Base-by-base conservation (phyloP, 2,888 invertebrate genomes). In the Drosophila pegasa region DNA sequence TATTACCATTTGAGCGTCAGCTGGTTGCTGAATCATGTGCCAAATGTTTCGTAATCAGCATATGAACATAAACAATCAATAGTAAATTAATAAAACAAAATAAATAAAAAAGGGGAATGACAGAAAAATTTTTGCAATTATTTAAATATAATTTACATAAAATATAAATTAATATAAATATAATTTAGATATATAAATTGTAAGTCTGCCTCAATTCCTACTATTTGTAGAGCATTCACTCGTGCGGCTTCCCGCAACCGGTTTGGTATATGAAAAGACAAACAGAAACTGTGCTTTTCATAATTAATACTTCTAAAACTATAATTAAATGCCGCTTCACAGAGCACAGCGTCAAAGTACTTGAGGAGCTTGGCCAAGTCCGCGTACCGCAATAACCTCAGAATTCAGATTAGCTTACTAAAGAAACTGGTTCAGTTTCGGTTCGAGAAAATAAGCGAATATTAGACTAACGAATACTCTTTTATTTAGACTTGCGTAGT, bases 211-310 rank as follows among this genome's bases (percentile, higher is more conserved):
- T 47, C 16, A 14, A 20, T 1, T 10, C n/a, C 16, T 2, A 25
- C 25, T 16, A 7, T 18, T 29, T 55, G 22, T 31, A 37, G 25
- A 37, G 55, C 41, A 38, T 22, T 58, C 61, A 78, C 43, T 84
- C 35, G 47, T 81, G 57, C 37, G 82, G 85, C 80, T 82, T 81
- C 86, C 25, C 6, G 29, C 20, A 70, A 74, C 80, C 51, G 68
- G 82, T 71, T 72, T 65, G 2, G 1, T 16, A 48, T 20, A 31
- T 59, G 14, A 41, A 20, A 18, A 6, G 43, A 37, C 43, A 59
- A 63, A 55, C 50, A 3, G 52, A 62, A 56, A 71, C 48, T 61
- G 52, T 43, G 40, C 29, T 38, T 48, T 56, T 56, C 59, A 31
- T 38, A 71, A 66, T 81, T 62, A 63, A 57, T 73, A 62, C 65